Base-by-base conservation (phyloP, 2,113 vertebrate species). In the Probosciger aterrimus region DNA sequence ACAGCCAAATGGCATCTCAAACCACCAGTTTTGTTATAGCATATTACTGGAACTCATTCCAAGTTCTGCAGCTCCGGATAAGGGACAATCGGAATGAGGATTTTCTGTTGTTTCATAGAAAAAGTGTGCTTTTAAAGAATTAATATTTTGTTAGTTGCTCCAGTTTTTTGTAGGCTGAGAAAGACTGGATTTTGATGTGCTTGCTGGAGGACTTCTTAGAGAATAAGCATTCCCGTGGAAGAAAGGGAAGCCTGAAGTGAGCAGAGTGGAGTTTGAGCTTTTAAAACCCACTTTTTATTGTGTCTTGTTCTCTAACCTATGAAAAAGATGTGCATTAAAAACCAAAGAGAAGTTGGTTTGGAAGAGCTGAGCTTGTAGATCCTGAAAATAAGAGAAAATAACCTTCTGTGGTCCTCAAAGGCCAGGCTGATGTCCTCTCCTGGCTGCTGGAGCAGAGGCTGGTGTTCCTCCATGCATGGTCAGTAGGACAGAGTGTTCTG, bases 41-140 rank as follows among this genome's bases (percentile, higher is more conserved):
- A 80, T 23, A 74, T 84, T 18, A 35, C 68, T 82, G 75, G 43
- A 96, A 87, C 74, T 65, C 55, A 46, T 95, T 95, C 43, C 84
- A 81, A 19, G 18, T 89, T 86, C 44, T 84, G 1, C 35, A 73
- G 10, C 68, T 71, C 62, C 9, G 24, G 33, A 39, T 37, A 57
- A 64, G 33, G 23, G 46, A 44, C 27, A 44, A 5, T 35, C 27
- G 18, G 14, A 79, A 60, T 82, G 27, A 30, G 0, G 4, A 16
- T 8, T 59, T 71, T 74, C 74, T 39, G 25, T 33, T 75, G 33
- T 15, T 92, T 80, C 74, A 10, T 37, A 75, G 50, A 53, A 74
- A 81, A 76, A 83, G 49, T 4, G 4, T 73, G 16, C 17, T 86
- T 88, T 86, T 53, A 41, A 91, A 65, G 53, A 46, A 23, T 75